Base-by-base conservation (phyloP, 2,888 invertebrate species). In the Campaea margaritaria region DNA sequence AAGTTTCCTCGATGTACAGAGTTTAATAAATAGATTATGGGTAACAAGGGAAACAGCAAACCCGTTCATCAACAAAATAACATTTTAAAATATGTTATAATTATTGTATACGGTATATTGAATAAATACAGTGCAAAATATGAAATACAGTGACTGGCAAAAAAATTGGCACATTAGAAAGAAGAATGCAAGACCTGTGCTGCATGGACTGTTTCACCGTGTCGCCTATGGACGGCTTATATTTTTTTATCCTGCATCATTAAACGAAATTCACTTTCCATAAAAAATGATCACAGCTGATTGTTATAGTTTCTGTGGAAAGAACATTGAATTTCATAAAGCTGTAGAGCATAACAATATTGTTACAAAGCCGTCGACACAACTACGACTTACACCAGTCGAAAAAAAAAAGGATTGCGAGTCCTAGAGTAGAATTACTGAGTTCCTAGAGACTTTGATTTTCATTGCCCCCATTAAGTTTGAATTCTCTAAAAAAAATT, bases 101-200 rank as follows among this genome's bases (percentile, higher is more conserved):
- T 11, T 11, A 10, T 34, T 34, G 1, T 9, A 34, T 34, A 34
- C 34, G 7, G 27, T 27, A 34, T n/a, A 34, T 34, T 5, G 10
- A 36, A n/a, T 36, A n/a, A 12, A 11, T 13, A 14, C n/a, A n/a
- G n/a, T n/a, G n/a, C n/a, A n/a, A n/a, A n/a, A n/a, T n/a, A n/a
- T n/a, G n/a, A n/a, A n/a, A n/a, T 45, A 45, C 15, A 53, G 15
- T 53, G 38, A 38, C 53, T 50, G 50, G 50, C 57, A 46, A 58
- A 46, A 39, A 50, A 50, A 28, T 16, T 48, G 36, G 55, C 55
- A 48, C 31, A 46, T 14, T n/a, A 5, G 1, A 27, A 44, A 13
- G 27, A 13, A 34, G 11, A 11, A 34, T 31, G 31, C 1, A 31
- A 36, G 4, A 36, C 36, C 36, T 36, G n/a, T n/a, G 36, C 12